These are phyloP conservation scores for Loxodonta africana DNA, from an alignment of 2,113 vertebrate genomes.

Conservation along the genomic window DNA sequence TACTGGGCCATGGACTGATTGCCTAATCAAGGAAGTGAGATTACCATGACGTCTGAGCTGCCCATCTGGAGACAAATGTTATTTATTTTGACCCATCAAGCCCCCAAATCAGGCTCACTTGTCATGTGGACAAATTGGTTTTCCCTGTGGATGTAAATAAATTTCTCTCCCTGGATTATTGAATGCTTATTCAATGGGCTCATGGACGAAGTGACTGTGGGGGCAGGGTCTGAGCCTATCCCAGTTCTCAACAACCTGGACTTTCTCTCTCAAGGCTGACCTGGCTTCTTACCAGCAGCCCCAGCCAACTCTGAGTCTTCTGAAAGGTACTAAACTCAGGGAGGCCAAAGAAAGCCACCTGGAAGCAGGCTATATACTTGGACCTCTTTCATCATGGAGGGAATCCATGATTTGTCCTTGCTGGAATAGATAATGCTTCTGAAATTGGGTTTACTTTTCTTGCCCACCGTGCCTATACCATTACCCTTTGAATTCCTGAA, in stretches of 20 bases:
- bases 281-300: background rate
- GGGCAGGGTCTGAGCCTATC: background rate
- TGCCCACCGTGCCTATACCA: background rate
- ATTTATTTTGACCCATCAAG: background rate
- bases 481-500: background rate
- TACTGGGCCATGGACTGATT: background rate
- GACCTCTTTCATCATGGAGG: background rate
- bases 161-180: background rate
- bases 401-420: background rate
- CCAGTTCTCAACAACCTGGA: background rate
- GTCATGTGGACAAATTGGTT: background rate
- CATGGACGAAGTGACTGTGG: background rate
- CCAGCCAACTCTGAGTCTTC: background rate
- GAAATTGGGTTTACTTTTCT: background rate
- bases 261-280: background rate
- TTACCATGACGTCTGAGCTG: background rate
- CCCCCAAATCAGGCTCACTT: background rate
- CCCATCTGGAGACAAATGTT: background rate
- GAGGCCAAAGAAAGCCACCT: no score
- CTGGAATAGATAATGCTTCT: background rate
- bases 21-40: background rate
- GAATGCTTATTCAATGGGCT: background rate
- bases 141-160: background rate
- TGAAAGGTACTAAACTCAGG: background rate
- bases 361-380: background rate